Conservation (phyloP, 1,140 invertebrate species). For the Diorhabda elongata region DNA sequence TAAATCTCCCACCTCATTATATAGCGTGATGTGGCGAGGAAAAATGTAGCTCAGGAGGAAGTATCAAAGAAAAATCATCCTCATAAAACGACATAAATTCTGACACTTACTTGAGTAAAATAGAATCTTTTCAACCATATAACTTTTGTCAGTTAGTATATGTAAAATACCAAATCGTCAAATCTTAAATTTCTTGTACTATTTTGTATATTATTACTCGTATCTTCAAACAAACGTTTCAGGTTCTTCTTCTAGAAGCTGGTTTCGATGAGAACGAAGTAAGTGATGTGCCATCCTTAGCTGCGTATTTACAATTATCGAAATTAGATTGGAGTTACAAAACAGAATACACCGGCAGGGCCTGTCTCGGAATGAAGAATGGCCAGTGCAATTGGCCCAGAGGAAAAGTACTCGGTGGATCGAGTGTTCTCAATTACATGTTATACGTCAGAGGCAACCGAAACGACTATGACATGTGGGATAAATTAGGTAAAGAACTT, state of each 20-base stretch:
- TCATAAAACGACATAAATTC: too few species aligned
- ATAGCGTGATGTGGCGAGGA: too few species aligned
- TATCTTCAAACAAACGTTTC: neutral
- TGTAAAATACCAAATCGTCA: too few species aligned
- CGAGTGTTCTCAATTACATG: slow-evolving; percentile 92
- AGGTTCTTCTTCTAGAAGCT: slow-evolving; percentile 75
- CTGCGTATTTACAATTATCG: slow-evolving; percentile 81
- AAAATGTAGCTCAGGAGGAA: too few species aligned
- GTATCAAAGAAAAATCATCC: too few species aligned
- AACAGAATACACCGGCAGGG: slow-evolving; percentile 79
- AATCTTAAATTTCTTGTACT: too few species aligned
- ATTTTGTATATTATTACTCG: too few species aligned
- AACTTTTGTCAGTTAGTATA: too few species aligned
- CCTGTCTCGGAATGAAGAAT: slow-evolving; percentile 68
- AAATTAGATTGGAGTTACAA: slow-evolving; percentile 90
- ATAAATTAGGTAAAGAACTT: slow-evolving; percentile 58
- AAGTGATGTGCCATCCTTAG: slow-evolving; percentile 81
- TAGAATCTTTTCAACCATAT: too few species aligned
- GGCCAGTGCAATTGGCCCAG: slow-evolving; percentile 79
- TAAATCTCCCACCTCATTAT: too few species aligned
- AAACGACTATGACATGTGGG: slow-evolving; percentile 89
- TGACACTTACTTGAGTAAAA: too few species aligned
- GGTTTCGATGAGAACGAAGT: slow-evolving; percentile 90
- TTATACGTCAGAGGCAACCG: slow-evolving; percentile 83
- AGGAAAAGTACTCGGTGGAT: slow-evolving; percentile 84